Base-by-base conservation (phyloP, 37 sponge, comb jelly and placozoan genomes). In the Aplysina aerophoba region DNA sequence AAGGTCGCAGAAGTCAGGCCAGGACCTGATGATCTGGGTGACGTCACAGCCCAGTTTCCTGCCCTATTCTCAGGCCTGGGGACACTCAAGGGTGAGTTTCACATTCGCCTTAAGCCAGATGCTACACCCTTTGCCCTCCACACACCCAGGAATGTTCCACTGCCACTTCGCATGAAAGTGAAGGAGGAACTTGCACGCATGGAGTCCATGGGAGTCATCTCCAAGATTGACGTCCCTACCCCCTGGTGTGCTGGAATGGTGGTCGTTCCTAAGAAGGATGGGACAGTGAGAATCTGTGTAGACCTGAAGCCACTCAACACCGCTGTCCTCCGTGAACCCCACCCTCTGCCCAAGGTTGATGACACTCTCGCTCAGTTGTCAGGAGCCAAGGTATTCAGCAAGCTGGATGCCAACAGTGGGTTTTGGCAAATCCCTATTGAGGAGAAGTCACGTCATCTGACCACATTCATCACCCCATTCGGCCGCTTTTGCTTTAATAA, bases 201-300 rank as follows among this genome's bases (percentile, higher is more conserved):
- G n/a, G n/a, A n/a, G n/a, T n/a, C n/a, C n/a, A n/a, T n/a, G n/a
- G 86, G 80, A 38, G 80, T 85, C 41, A 58, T 77, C 25, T 41
- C 86, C 34, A 57, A 57, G 15, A 65, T 85, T 24, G 44, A 75
- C 19, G 55, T 36, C 22, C 86, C 86, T 37, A 85, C 79, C n/a
- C 24, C 66, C 14, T 84, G 86, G 86, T 85, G 86, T 55, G 75
- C 86, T 6, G 80, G 80, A 16, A 85, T 85, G 80, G 80, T 85
- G 38, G 67, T 44, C 31, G 80, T 81, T 13, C 80, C 86, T 25
- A 85, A 85, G 37, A 85, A 85, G 53, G 25, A 56, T 41, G 86
- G 86, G 30, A 44, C n/a, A 27, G 68, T 85, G 40, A 35, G 67
- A 28, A 77, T 85, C 50, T 85, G 86, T 61, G 86, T 85, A 65